Evolutionary conservation across 2,888 invertebrate genomes (phyloP).

Genomic region (Athrips mouffetella): DNA sequence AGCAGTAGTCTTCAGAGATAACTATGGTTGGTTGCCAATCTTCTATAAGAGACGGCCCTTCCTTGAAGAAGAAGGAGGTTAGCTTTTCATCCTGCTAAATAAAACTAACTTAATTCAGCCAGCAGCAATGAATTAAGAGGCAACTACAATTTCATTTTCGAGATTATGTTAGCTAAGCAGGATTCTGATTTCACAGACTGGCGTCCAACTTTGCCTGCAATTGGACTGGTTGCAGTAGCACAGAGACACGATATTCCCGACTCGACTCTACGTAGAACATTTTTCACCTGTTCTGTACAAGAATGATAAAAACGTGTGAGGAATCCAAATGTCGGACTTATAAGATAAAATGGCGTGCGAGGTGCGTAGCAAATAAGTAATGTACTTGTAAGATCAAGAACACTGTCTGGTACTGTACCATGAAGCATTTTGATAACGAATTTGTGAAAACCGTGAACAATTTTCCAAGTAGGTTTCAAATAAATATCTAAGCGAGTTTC

Average conservation of each 20-base stretch:
- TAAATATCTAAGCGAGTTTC: too few species aligned
- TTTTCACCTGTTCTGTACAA: constrained; percentile 50
- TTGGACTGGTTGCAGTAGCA: constrained; percentile 1
- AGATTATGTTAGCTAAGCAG: constrained; percentile 3
- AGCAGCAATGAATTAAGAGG: not conserved
- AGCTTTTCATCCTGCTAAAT: not conserved
- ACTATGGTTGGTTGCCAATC: too few species aligned
- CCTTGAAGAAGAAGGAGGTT: too few species aligned
- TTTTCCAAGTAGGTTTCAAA: too few species aligned
- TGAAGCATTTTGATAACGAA: too few species aligned
- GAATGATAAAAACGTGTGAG: constrained; percentile 48
- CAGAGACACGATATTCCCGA: constrained; percentile 2
- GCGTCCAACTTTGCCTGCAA: constrained; percentile 5
- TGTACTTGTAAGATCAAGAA: too few species aligned
- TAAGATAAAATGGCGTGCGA: constrained; percentile 22
- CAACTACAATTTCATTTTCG: not conserved
- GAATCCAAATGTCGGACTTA: constrained; percentile 32
- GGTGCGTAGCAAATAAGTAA: constrained; percentile 1
- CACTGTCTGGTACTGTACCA: too few species aligned
- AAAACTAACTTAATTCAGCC: not conserved
- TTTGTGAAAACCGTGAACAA: too few species aligned
- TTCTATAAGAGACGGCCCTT: too few species aligned
- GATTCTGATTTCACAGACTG: not conserved
- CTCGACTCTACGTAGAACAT: constrained; percentile 22
- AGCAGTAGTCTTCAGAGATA: too few species aligned